Evolutionary conservation across 2,797 vertebrate genomes (phyloP), one percentile per base, ranked within the genome.

Genomic region (Silurus lanzhouensis): DNA sequence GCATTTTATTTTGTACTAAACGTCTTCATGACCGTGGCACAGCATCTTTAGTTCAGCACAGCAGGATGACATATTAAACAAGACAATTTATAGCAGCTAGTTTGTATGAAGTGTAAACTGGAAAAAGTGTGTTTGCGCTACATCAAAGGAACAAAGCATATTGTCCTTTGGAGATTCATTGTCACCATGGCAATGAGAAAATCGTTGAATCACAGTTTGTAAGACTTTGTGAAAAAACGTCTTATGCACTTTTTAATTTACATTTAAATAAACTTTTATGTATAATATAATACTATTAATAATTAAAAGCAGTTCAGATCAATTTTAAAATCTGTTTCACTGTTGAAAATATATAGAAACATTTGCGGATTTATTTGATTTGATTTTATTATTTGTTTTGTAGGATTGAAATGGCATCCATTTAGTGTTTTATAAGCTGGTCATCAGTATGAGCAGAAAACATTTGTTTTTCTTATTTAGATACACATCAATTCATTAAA

Each of bases 21-120:
- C 8, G 27, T n/a, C 58, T 63, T 70, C 20, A 75, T 83, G 76
- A 52, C 27, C 31, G 31, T 31, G 27, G 66, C 10, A 20, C 6
- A n/a, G 15, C 58, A 17, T 38, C 20, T 55, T 55, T 48, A 57
- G 58, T 48, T 82, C 68, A 66, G 20, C 46, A 38, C 27, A 44
- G 31, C 48, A 55, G 4, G 58, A 52, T 78, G 66, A 81, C 67
- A 58, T 80, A 60, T 20, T 67, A 83, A 75, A 58, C 85, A 87
- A 44, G 38, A 64, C 66, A 46, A 71, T 72, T 72, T 72, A 83
- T 55, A 74, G 31, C 58, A 58, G 61, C 66, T 57, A 48, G 67
- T 67, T 84, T 57, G 81, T 71, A 31, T 52, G 52, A 83, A 64
- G 61, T 81, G 76, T 81, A 87, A 75, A 83, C 67, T 74, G 67